Evolutionary conservation across 2,113 vertebrate species (phyloP).

Genomic region (Emydocephalus ijimae): DNA sequence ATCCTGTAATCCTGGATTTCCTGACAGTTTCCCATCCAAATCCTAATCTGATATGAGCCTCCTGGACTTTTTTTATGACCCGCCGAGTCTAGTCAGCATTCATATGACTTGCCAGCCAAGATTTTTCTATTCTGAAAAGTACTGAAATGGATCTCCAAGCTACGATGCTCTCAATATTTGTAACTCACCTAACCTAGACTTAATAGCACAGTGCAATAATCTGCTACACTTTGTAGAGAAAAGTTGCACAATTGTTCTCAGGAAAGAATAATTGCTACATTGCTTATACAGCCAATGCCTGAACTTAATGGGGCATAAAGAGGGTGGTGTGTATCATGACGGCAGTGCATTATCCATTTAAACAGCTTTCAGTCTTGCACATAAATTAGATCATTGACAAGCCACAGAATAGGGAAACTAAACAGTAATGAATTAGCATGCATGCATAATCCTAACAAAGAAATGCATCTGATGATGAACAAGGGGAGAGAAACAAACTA

Average conservation of each 20-base stretch:
- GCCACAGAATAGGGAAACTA: slow-evolving; percentile 50
- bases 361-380: slow-evolving; percentile 61
- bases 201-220: slow-evolving; percentile 58
- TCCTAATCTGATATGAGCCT: not conserved
- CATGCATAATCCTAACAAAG: slow-evolving; percentile 58
- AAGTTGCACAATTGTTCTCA: slow-evolving; percentile 54
- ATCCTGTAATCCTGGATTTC: not conserved
- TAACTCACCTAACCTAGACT: slow-evolving; percentile 43
- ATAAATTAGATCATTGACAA: slow-evolving; percentile 58
- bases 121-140: slow-evolving; percentile 47
- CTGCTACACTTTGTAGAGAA: slow-evolving; percentile 52
- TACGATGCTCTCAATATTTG: slow-evolving; percentile 32
- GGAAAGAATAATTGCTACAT: slow-evolving; percentile 64
- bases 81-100: not conserved
- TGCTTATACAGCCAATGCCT: slow-evolving; percentile 57
- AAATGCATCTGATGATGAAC: slow-evolving; percentile 43
- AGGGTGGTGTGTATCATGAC: slow-evolving; percentile 61
- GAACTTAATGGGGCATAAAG: slow-evolving; percentile 67
- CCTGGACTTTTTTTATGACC: not conserved
- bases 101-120: not conserved
- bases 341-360: slow-evolving; percentile 64
- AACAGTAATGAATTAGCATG: slow-evolving; percentile 59
- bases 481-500: slow-evolving; percentile 16
- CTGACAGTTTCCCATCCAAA: not conserved
- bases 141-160: slow-evolving; percentile 44